These are phyloP conservation scores for Otolemur crassicaudatus DNA, from an alignment of 2,797 vertebrate genomes.

Conservation along the genomic window DNA sequence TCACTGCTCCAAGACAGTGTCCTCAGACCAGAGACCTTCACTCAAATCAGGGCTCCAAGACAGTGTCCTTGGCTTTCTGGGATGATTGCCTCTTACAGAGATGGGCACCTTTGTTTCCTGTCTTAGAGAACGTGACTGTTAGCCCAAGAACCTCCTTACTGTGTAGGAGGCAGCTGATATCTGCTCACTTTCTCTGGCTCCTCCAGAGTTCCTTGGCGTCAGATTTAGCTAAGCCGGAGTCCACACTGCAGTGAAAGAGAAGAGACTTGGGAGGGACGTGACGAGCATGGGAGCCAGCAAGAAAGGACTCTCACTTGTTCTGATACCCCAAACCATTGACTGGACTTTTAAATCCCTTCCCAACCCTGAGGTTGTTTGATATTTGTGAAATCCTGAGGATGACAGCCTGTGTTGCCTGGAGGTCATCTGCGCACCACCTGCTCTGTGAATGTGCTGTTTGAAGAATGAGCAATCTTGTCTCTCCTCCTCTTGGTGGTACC, in stretches of 20 bases:
- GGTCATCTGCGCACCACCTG: not conserved
- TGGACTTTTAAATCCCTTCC: not conserved
- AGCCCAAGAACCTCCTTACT: not conserved
- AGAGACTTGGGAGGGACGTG: not conserved
- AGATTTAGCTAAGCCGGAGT: fast-evolving
- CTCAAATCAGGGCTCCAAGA: too few species aligned
- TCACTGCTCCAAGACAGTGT: too few species aligned
- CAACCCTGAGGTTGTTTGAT: not conserved
- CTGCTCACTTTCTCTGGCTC: not conserved
- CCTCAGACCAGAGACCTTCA: too few species aligned
- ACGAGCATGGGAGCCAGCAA: not conserved
- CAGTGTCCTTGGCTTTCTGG: not conserved
- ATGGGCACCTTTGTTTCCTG: not conserved
- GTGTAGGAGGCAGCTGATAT: not conserved
- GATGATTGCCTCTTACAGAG: not conserved
- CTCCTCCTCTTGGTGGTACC: not conserved
- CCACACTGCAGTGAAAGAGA: not conserved
- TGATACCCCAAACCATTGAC: not conserved
- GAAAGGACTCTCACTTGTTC: not conserved
- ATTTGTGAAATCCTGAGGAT: not conserved
- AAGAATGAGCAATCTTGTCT: not conserved
- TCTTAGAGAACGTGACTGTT: not conserved
- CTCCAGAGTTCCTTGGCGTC: not conserved
- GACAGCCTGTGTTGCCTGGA: not conserved
- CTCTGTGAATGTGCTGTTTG: fast-evolving